These are phyloP conservation scores for Zoanthus solanderi DNA, from an alignment of 92 coral and sea anemone genomes.

Conservation along the genomic window DNA sequence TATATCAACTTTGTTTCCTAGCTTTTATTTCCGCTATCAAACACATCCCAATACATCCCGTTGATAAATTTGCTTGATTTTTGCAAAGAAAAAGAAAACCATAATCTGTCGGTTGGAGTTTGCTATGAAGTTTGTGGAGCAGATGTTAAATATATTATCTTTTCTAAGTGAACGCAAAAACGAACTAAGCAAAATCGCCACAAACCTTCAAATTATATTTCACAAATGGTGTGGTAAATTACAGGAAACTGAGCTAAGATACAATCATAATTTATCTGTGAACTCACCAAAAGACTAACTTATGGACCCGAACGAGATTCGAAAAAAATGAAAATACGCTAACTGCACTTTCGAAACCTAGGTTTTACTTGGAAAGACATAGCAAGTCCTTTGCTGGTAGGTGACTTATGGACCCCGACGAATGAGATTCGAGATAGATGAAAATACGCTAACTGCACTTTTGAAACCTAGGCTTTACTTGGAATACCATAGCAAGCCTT, in stretches of 20 bases:
- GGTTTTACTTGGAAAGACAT: conserved; percentile 79
- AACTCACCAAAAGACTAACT: conserved; percentile 50
- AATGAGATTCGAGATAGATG: conserved; percentile 66
- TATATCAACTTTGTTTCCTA: too few species aligned
- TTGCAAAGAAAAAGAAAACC: conserved; percentile 13
- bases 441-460: conserved; percentile 70
- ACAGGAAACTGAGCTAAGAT: conserved; percentile 61
- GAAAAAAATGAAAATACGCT: conserved; percentile 71
- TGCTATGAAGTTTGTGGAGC: too few species aligned
- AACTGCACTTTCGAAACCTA: conserved; percentile 67
- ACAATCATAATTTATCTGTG: conserved; percentile 54
- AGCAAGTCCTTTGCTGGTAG: conserved; percentile 66
- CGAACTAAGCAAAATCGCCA: conserved; percentile 25
- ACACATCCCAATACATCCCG: too few species aligned
- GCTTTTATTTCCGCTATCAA: too few species aligned
- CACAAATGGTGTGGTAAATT: conserved; percentile 74
- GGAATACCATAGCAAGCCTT: conserved; percentile 74
- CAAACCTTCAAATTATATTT: conserved; percentile 19
- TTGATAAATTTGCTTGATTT: conserved; percentile 32
- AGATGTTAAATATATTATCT: too few species aligned
- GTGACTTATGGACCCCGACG: conserved; percentile 60
- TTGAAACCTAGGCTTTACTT: conserved; percentile 72
- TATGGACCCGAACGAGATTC: conserved; percentile 63
- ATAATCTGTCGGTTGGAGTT: too few species aligned
- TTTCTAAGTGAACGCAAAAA: not conserved